Conservation (phyloP, 2,797 vertebrate species). For the Monodelphis domestica region DNA sequence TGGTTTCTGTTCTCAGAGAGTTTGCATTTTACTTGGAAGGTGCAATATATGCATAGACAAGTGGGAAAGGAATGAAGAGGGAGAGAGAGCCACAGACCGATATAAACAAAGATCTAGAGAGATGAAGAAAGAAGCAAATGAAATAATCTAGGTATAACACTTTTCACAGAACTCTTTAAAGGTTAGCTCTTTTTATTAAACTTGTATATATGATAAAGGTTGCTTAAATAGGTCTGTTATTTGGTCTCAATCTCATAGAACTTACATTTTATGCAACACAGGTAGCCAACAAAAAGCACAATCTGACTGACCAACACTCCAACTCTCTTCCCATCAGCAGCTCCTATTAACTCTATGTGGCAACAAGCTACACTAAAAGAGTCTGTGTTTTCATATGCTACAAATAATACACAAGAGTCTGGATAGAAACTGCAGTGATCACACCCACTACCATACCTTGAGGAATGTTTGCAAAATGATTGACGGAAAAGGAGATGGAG, state of each 20-base stretch:
- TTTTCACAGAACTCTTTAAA: neutral
- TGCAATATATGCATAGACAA: too few relatives aligned
- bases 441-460: neutral
- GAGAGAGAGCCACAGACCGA: rapidly evolving
- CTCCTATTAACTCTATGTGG: neutral
- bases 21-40: too few relatives aligned
- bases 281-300: rapidly evolving
- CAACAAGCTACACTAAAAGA: neutral
- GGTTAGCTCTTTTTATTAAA: neutral
- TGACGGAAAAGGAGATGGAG: neutral
- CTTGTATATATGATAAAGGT: neutral
- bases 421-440: neutral
- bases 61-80: neutral
- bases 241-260: neutral
- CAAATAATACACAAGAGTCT: neutral
- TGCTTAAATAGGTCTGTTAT: neutral
- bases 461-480: neutral
- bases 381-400: neutral
- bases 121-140: neutral
- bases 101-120: too few relatives aligned
- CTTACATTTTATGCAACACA: neutral
- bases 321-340: neutral
- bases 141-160: neutral
- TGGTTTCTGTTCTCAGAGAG: too few relatives aligned
- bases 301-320: neutral